phyloP scores from a whole-genome alignment of 2,888 invertebrate species.

The Oxycera nigricornis region DNA sequence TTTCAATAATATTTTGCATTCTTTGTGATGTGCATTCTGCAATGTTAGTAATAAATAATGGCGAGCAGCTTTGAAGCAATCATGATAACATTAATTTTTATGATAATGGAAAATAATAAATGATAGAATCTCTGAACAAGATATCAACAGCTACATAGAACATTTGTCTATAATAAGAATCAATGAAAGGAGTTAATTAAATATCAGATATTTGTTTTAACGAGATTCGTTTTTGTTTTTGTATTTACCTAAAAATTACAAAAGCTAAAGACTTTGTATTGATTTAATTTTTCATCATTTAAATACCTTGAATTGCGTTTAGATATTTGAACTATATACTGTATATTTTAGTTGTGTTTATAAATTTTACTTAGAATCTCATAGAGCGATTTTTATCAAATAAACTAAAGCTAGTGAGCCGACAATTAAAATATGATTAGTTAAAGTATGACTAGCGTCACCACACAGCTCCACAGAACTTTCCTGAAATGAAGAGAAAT shows the following conservation, averaged over 20 bases:
- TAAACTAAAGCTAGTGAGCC: constrained; percentile 52
- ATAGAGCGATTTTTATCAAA: constrained; percentile 23
- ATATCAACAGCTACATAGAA: constrained; percentile 26
- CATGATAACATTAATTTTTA: neutral
- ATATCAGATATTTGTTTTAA: neutral
- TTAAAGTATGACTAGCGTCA: constrained; percentile 57
- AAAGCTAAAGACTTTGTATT: constrained; percentile 30
- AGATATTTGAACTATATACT: constrained; percentile 1
- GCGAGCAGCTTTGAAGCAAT: no score
- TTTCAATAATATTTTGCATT: neutral
- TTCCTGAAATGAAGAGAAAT: constrained; percentile 61
- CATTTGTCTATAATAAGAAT: constrained; percentile 8
- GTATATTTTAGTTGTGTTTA: neutral
- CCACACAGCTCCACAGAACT: constrained; percentile 74
- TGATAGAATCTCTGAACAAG: constrained; percentile 19
- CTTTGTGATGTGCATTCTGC: neutral
- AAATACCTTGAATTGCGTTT: neutral
- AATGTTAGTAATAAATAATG: no score
- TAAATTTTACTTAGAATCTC: neutral
- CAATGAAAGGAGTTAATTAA: constrained; percentile 13
- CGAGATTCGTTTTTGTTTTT: neutral
- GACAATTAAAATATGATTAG: constrained; percentile 55
- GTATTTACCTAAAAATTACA: constrained; percentile 30
- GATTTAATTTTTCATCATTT: neutral
- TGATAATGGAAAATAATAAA: neutral